Base-by-base conservation (phyloP, 2,888 invertebrate species). In the Tenthredo livida region DNA sequence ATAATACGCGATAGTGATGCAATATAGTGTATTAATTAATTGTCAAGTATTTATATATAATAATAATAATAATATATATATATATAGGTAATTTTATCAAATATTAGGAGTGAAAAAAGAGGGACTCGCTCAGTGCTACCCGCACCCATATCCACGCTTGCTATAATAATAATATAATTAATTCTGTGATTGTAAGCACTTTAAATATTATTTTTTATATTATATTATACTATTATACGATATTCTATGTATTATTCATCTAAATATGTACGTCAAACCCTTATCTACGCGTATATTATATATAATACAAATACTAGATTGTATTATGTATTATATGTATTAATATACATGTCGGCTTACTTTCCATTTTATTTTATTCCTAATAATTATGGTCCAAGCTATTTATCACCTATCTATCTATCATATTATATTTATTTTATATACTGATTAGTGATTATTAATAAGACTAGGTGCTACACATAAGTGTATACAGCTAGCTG, bases 61-160 rank as follows among this genome's bases (percentile, higher is more conserved):
- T n/a, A n/a, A n/a, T n/a, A n/a, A n/a, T 40, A 47, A 21, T 43
- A 21, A 29, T 29, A 29, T 29, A 29, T 29, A 29, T 1, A 2
- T 29, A n/a, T 84, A 43, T 84, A 84, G 73, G 83, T 87, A 85
- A 70, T 77, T 84, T 90, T 91, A 90, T 88, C 90, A 90, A 90
- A 90, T 90, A 89, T 87, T 86, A 87, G 88, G 88, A 88, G 88
- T 89, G 87, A 87, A 87, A 88, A 88, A 89, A 89, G 87, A 90
- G 86, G 86, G 88, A 88, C 87, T 90, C 87, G 87, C 87, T 50
- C 54, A 77, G 77, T 43, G 40, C 73, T 33, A 77, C 77, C 77
- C 54, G 77, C 77, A 77, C 54, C 54, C 47, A 50, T 77, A 50
- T 77, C 77, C 77, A 54, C 77, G 33, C 54, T 77, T 25, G 73